Evolutionary conservation across 2,888 invertebrate species (phyloP), one percentile per base, ranked within the genome.

Genomic region (Craniophora ligustri): DNA sequence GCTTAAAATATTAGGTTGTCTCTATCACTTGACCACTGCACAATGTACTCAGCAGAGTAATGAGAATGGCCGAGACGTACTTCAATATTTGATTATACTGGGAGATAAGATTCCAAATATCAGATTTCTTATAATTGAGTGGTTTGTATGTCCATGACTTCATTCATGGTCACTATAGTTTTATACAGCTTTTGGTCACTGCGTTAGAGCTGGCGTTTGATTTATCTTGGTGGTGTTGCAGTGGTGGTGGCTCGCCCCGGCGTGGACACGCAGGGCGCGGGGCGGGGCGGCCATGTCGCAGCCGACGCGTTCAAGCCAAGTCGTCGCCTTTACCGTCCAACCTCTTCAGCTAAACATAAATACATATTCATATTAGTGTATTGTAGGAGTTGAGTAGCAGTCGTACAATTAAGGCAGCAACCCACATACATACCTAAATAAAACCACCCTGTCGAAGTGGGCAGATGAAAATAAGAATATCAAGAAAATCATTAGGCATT

Each of bases 261-360:
- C 61, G 2, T 51, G 50, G 5, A 23, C 47, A 42, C 67, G 30
- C 42, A 14, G 11, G 60, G 59, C 3, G 36, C 66, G 8, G 66
- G 47, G 64, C 41, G 67, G 66, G 62, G 41, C 48, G 61, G 36
- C 57, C 58, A 63, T 59, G 18, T n/a, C n/a, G 50, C 4, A n/a
- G 53, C 7, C 34, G 50, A 19, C 42, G 60, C 55, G 63, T 81
- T 93, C 90, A 93, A 82, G 93, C 91, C 68, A 93, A 71, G 61
- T 93, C 93, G 57, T 93, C 93, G 16, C 79, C 78, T 59, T 93
- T 93, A 39, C 88, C 90, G 76, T 92, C 92, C 75, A 93, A 76
- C 58, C 93, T 85, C 81, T 91, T 94, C 81, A 94, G 80, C 93
- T 93, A 84, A 67, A 82, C 41, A 55, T 38, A 46, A 62, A 66